Base-by-base conservation (phyloP, 2,888 invertebrate species). In the Xanthorhoe spadicearia region DNA sequence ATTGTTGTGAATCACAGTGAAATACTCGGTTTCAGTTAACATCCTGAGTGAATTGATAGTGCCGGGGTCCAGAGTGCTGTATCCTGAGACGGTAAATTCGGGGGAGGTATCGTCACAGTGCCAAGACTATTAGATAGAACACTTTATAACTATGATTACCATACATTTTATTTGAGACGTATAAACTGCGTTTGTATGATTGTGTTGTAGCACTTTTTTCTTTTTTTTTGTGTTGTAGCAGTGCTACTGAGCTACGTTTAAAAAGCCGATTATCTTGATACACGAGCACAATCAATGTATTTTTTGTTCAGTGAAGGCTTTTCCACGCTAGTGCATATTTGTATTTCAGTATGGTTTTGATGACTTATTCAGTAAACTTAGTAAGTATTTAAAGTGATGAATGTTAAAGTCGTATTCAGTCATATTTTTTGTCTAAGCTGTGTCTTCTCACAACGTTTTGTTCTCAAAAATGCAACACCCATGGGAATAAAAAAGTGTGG, bases 21-120 rank as follows among this genome's bases (percentile, higher is more conserved):
- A 81, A 80, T 78, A 78, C 75, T 75, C 64, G 70, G 62, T 64
- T 64, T 68, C 54, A 71, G 71, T 77, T 70, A 74, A 73, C 72
- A 71, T 72, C 65, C 72, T 74, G 75, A 61, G 72, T 74, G 80
- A 83, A 85, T 84, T 84, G 83, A 82, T 84, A 81, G 82, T 77
- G 63, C 54, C 19, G 64, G 67, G 69, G 67, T 66, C 53, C 54
- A 52, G 66, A 61, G 51, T 60, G 62, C 66, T 59, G 54, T 65
- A 70, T 68, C 68, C 69, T 62, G 66, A 68, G 77, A 74, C 77
- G 70, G 81, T 85, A 84, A 86, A 87, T 88, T 83, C 79, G 77
- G 79, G 82, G 81, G 78, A 79, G 79, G 74, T 74, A 73, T 69
- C 70, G 10, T 8, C 43, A 60, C 18, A 60, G 52, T n/a, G 32